A percentile compares a stretch with the other conserved stretches of the same genome.
Conservation (phyloP, 2,113 vertebrate genomes). For the Megalops atlanticus region DNA sequence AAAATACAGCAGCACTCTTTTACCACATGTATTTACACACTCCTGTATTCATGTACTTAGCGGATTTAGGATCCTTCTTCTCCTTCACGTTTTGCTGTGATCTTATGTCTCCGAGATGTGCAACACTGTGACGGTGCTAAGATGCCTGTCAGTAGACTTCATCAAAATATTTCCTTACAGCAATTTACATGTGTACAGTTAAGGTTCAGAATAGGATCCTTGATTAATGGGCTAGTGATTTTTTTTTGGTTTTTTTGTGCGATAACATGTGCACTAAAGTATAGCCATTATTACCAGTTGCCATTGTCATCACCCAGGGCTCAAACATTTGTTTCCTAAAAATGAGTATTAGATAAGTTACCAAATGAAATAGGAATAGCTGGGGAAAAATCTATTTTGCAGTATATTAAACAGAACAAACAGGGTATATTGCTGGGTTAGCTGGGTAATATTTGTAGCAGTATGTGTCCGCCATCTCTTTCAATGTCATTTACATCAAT, state of each 20-base stretch:
- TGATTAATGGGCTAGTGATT: background rate
- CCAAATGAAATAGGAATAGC: background rate
- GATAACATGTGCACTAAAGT: slow-evolving; percentile 17
- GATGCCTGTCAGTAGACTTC: background rate
- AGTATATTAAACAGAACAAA: slow-evolving; percentile 9
- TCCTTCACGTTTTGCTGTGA: background rate
- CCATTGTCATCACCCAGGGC: slow-evolving; percentile 8
- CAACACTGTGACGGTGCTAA: background rate
- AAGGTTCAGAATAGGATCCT: background rate
- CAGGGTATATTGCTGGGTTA: slow-evolving; percentile 14
- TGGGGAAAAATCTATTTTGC: slow-evolving; percentile 27
- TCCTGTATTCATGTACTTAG: background rate
- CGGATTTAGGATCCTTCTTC: background rate
- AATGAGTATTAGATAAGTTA: slow-evolving; percentile 1
- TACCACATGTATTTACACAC: background rate
- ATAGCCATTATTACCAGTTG: background rate
- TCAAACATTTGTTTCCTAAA: background rate
- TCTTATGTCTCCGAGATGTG: background rate
- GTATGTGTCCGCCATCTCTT: background rate
- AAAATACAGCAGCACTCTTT: slow-evolving; percentile 1
- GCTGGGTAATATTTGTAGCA: background rate
- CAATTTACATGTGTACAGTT: background rate
- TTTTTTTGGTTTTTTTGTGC: background rate
- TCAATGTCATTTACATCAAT: slow-evolving; percentile 16
- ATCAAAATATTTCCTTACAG: slow-evolving; percentile 9